Conservation (phyloP, 2,888 invertebrate genomes). For the Leptinotarsa haldemani region DNA sequence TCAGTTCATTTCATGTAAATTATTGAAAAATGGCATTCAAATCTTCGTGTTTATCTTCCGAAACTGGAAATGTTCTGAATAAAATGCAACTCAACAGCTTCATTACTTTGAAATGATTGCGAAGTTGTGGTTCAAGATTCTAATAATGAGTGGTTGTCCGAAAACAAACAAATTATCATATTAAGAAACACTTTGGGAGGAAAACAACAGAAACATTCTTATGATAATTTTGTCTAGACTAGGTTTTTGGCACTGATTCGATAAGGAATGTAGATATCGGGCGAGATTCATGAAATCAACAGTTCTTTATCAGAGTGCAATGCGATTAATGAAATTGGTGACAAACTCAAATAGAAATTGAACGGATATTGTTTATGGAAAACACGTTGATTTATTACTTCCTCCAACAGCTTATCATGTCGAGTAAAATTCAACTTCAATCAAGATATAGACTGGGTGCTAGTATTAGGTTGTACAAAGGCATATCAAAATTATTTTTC, state of each 20-base stretch:
- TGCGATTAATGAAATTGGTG: neutral
- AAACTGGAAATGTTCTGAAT: too few relatives aligned
- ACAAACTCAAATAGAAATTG: neutral
- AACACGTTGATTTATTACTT: neutral
- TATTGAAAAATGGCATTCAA: too few relatives aligned
- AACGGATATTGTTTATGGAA: neutral
- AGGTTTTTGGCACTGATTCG: neutral
- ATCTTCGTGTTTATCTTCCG: too few relatives aligned
- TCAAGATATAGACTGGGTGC: too few relatives aligned
- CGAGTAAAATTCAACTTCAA: neutral
- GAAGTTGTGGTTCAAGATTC: constrained; percentile 4
- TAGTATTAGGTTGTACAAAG: too few relatives aligned
- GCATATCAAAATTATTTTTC: too few relatives aligned
- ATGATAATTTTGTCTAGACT: constrained; percentile 6
- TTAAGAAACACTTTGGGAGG: neutral
- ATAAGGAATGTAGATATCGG: neutral
- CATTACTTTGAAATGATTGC: too few relatives aligned
- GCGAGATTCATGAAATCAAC: neutral
- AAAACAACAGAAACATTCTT: neutral
- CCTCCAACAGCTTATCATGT: neutral
- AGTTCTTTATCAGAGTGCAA: neutral
- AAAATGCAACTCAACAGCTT: too few relatives aligned
- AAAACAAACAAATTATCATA: constrained; percentile 6
- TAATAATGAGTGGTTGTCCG: neutral
- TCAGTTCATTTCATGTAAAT: too few relatives aligned